phyloP scores from a whole-genome alignment of 1,140 invertebrate species.

The Gyrodactylus salaris region DNA sequence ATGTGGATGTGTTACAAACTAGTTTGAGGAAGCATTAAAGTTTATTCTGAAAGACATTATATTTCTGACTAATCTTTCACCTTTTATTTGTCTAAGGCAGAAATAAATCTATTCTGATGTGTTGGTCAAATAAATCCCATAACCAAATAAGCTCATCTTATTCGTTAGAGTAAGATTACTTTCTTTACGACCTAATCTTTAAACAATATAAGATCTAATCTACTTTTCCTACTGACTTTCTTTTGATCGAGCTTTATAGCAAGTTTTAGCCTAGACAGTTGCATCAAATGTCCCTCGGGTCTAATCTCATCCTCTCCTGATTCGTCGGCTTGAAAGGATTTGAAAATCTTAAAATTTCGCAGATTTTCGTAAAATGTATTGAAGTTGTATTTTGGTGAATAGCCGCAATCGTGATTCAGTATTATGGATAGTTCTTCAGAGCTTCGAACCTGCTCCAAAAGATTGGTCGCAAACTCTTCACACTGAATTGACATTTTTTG shows the following conservation, averaged over 20 bases:
- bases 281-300: not conserved
- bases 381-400: too few relatives aligned
- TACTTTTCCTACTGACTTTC: slow-evolving; percentile 32
- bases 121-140: too few relatives aligned
- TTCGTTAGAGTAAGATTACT: too few relatives aligned
- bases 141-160: too few relatives aligned
- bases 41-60: too few relatives aligned
- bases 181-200: too few relatives aligned
- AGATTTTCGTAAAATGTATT: too few relatives aligned
- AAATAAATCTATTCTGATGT: too few relatives aligned
- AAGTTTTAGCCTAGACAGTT: slow-evolving; percentile 59
- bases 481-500: slow-evolving; percentile 54
- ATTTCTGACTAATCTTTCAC: too few relatives aligned
- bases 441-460: slow-evolving; percentile 58
- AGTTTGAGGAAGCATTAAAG: too few relatives aligned
- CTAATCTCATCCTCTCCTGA: not conserved
- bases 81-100: too few relatives aligned
- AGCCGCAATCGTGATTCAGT: slow-evolving; percentile 21
- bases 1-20: slow-evolving; percentile 94
- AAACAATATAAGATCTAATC: slow-evolving; percentile 11
- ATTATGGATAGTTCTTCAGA: slow-evolving; percentile 63
- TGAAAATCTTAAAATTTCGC: too few relatives aligned
- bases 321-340: not conserved
- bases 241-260: slow-evolving; percentile 88
- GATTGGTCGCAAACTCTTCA: slow-evolving; percentile 61